Evolutionary conservation across 2,797 vertebrate species (phyloP).

Genomic region (Ammospiza maritima): DNA sequence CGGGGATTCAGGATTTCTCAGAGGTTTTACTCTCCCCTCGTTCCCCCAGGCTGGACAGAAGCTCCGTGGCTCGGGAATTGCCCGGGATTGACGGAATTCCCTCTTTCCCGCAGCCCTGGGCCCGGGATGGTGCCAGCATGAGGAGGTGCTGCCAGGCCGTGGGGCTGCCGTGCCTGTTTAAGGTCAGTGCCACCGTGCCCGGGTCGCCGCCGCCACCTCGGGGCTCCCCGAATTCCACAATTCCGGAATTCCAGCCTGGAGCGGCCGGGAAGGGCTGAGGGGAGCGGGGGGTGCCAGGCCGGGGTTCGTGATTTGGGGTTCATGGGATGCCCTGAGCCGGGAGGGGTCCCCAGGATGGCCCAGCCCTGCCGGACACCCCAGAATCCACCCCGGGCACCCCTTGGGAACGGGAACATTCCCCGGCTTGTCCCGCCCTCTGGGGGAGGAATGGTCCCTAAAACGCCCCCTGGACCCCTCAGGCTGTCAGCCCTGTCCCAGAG

Average conservation of each 20-base stretch:
- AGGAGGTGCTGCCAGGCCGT: constrained; percentile 72
- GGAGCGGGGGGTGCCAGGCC: not conserved
- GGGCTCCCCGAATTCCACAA: too few relatives aligned
- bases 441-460: too few relatives aligned
- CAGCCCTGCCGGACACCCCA: not conserved
- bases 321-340: not conserved
- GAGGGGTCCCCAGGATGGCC: not conserved
- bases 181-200: constrained; percentile 64
- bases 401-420: too few relatives aligned
- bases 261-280: too few relatives aligned
- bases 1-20: not conserved
- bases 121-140: constrained; percentile 59
- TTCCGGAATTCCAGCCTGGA: not conserved
- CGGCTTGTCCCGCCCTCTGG: too few relatives aligned
- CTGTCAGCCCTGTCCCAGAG: not conserved
- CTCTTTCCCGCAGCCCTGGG: not conserved
- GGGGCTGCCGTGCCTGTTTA: constrained; percentile 76
- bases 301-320: not conserved
- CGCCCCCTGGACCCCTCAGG: too few relatives aligned
- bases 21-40: too few relatives aligned
- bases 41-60: not conserved
- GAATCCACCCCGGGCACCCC: not conserved
- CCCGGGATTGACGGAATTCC: not conserved
- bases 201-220: too few relatives aligned
- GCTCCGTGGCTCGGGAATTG: not conserved